These are phyloP conservation scores for Salvelinus alpinus DNA, from an alignment of 2,113 vertebrate species.

Conservation along the genomic window DNA sequence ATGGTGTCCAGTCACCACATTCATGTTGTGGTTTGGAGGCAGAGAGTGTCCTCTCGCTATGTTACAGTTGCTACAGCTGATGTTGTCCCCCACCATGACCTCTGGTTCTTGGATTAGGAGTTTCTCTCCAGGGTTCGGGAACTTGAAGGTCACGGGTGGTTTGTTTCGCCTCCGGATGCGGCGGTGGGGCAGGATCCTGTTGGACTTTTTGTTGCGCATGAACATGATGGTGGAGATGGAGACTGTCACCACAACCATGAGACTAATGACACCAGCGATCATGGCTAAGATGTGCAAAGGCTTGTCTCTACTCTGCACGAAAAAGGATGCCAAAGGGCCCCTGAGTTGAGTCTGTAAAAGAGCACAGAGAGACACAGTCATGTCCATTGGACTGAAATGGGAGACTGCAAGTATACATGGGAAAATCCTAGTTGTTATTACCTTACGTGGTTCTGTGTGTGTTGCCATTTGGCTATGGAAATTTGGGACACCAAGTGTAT, in stretches of 20 bases:
- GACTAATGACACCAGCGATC: slow-evolving; percentile 83
- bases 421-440: slow-evolving; percentile 6
- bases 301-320: slow-evolving; percentile 93
- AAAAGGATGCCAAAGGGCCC: slow-evolving; percentile 89
- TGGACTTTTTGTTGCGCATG: slow-evolving; percentile 94
- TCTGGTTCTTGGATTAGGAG: slow-evolving; percentile 68
- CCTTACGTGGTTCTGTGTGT: neutral
- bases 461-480: no score
- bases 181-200: slow-evolving; percentile 84
- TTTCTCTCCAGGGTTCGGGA: slow-evolving; percentile 69
- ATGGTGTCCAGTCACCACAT: neutral
- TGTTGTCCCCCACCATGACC: slow-evolving; percentile 61
- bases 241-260: slow-evolving; percentile 86
- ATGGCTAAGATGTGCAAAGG: slow-evolving; percentile 90
- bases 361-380: slow-evolving; percentile 86
- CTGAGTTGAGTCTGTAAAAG: slow-evolving; percentile 93
- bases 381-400: slow-evolving; percentile 74
- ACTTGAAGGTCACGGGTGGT: slow-evolving; percentile 55
- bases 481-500: neutral
- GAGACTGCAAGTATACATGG: slow-evolving; percentile 42
- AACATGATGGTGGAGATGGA: slow-evolving; percentile 93
- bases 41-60: slow-evolving; percentile 3
- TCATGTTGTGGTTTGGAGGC: neutral
- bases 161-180: slow-evolving; percentile 79
- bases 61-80: slow-evolving; percentile 83